These are phyloP conservation scores for Dasysyrphus tricinctus DNA, from an alignment of 2,888 invertebrate genomes.

Conservation along the genomic window DNA sequence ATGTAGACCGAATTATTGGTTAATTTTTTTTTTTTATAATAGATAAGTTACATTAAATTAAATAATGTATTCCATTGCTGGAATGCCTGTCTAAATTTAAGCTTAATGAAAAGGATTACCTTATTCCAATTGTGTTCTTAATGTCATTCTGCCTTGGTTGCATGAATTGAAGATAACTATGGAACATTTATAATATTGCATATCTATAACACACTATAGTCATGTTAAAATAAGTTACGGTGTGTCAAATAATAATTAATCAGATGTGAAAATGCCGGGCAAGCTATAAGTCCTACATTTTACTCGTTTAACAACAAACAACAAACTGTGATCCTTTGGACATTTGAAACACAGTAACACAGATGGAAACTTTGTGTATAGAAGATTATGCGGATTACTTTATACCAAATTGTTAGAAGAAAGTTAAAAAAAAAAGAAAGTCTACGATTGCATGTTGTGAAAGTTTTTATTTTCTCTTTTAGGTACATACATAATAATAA, in stretches of 20 bases:
- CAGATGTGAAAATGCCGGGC: background rate
- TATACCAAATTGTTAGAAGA: background rate
- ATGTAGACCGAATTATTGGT: too few species aligned
- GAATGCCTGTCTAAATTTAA: background rate
- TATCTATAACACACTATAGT: background rate
- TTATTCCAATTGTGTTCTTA: background rate
- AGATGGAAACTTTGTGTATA: conserved; percentile 13
- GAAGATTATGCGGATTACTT: conserved; percentile 1
- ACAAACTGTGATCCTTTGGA: conserved; percentile 13
- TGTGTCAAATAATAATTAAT: conserved; percentile 15
- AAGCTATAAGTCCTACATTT: too few species aligned
- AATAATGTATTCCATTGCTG: background rate
- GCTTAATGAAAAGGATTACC: background rate
- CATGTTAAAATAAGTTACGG: background rate
- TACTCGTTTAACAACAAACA: background rate
- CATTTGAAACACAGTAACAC: background rate
- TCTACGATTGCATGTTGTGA: background rate
- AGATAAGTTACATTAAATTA: too few species aligned
- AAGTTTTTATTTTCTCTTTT: background rate
- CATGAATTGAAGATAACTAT: background rate
- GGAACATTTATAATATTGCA: background rate
- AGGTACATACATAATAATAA: too few species aligned
- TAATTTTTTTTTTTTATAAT: too few species aligned
- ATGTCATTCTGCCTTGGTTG: background rate
- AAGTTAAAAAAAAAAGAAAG: background rate